phyloP scores from a whole-genome alignment of 2,888 invertebrate species.

The Apotomis betuletana region DNA sequence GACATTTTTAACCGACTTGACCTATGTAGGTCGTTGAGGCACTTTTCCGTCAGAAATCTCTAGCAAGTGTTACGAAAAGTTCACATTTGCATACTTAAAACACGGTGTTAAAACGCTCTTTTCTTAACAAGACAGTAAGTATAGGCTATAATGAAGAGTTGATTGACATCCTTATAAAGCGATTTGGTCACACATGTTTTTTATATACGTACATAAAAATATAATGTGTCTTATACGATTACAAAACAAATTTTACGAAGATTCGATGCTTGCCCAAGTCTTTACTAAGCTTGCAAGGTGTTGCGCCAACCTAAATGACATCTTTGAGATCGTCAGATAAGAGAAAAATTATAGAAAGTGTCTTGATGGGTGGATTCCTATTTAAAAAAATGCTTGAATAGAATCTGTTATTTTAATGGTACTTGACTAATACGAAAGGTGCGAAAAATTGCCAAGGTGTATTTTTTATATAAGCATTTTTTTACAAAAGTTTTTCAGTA shows the following conservation, averaged over 20 bases:
- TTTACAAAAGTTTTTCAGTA: too few relatives aligned
- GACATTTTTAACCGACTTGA: conserved; percentile 7
- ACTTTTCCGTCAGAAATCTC: not conserved
- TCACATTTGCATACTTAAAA: not conserved
- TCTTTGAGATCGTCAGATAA: conserved; percentile 25
- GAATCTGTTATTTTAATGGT: not conserved
- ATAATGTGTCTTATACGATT: conserved; percentile 4
- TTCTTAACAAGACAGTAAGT: conserved; percentile 1
- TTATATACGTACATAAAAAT: not conserved
- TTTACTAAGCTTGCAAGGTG: conserved; percentile 9
- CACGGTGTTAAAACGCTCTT: not conserved
- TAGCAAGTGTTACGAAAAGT: not conserved
- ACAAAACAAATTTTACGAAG: not conserved
- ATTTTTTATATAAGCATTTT: too few relatives aligned
- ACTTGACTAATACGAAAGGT: not conserved
- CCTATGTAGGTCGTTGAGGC: not conserved
- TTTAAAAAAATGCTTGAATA: conserved; percentile 4
- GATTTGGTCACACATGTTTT: not conserved
- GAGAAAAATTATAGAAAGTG: conserved; percentile 27
- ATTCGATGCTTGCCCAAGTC: conserved; percentile 7
- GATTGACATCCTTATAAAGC: not conserved
- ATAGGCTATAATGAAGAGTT: not conserved
- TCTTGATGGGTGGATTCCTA: conserved; percentile 20
- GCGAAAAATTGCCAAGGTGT: not conserved
- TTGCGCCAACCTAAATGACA: conserved; percentile 20